Evolutionary conservation across 2,113 vertebrate genomes (phyloP).

Genomic region (Hirundichthys speculiger): DNA sequence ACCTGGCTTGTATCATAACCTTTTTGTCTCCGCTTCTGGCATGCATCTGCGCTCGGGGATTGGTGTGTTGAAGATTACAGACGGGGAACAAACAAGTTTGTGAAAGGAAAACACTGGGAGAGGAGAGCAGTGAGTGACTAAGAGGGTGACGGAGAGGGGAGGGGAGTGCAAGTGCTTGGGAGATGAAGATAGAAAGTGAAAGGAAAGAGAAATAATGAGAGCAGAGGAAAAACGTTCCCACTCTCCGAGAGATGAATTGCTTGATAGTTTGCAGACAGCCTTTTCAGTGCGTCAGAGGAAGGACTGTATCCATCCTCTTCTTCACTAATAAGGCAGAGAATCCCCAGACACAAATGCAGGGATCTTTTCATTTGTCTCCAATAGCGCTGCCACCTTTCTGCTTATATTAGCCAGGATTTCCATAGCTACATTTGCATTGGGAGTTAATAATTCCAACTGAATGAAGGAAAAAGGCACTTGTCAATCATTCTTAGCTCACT

Average conservation of each 20-base stretch:
- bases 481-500: constrained; percentile 66
- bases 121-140: constrained; percentile 54
- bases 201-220: constrained; percentile 70
- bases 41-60: constrained; percentile 60
- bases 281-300: constrained; percentile 68
- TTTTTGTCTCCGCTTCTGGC: constrained; percentile 72
- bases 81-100: constrained; percentile 64
- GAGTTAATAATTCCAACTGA: constrained; percentile 72
- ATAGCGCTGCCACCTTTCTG: constrained; percentile 71
- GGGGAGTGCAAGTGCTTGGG: constrained; percentile 52
- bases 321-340: constrained; percentile 75
- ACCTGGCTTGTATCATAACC: constrained; percentile 70
- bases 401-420: constrained; percentile 72
- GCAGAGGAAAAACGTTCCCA: constrained; percentile 61
- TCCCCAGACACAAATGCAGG: constrained; percentile 67
- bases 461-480: constrained; percentile 56
- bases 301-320: constrained; percentile 68
- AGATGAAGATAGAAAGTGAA: constrained; percentile 64
- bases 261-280: constrained; percentile 72
- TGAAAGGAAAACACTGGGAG: constrained; percentile 50
- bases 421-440: constrained; percentile 74
- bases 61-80: constrained; percentile 70
- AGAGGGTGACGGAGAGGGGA: constrained; percentile 33
- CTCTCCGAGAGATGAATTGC: constrained; percentile 70
- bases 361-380: constrained; percentile 73